Base-by-base conservation (phyloP, 2,797 vertebrate genomes). In the Microtus californicus region DNA sequence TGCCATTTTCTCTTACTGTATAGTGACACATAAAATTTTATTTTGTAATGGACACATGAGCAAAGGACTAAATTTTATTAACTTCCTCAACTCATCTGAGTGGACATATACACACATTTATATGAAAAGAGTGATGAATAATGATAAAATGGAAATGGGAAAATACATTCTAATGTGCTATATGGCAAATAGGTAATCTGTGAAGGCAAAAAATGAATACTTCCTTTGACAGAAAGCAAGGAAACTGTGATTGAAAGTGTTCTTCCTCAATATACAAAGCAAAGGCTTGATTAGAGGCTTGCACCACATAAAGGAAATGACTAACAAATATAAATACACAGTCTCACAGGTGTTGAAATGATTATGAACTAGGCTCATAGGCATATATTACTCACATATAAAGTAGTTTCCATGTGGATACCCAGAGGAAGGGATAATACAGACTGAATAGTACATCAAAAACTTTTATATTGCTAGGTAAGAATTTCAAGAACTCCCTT, bases 221-320 rank as follows among this genome's bases (percentile, higher is more conserved):
- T 37, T 93, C 87, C 43, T 91, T 95, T 25, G 61, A 78, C n/a
- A 78, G 5, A 76, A 82, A 93, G 43, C 51, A 29, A 4, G 51
- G 54, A 74, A 87, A 87, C 9, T 17, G 31, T 37, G 29, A 74
- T 40, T 56, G 7, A 43, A 87, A 74, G n/a, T 87, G 85, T 12
- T 19, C 37, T 43, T 15, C 15, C 34, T 43, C 37, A 31, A 17
- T 40, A 23, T 74, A 59, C 27, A 59, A 73, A 17, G 56, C 19
- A 73, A 74, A 56, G 27, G 40, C 17, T 37, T 71, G 17, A 71
- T 17, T 67, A 73, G 65, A 71, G 13, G 25, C 31, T 9, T 19
- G 48, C 9, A 40, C 23, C 17, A 19, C 48, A 71, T 48, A 87
- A 54, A 56, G 37, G 40, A 61, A 88, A 34, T 76, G 69, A 45